Base-by-base conservation (phyloP, 2,888 invertebrate species). In the Ornithoptera priamus region DNA sequence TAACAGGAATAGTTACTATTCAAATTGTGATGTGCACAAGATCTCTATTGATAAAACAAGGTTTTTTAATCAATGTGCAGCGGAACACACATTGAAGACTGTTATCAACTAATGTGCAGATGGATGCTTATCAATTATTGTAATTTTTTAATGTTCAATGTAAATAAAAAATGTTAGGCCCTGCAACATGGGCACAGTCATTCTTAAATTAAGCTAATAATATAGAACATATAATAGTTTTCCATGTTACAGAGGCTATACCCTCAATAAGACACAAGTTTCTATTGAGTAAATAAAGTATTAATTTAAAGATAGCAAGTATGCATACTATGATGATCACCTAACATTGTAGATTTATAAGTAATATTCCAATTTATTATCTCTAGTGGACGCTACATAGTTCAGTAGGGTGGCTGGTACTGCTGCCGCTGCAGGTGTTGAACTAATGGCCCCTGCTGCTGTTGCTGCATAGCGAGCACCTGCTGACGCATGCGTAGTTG, bases 401-500 rank as follows among this genome's bases (percentile, higher is more conserved):
- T 18, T 50, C 20, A 92, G 75, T 92, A 92, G 0, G 89, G 92
- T 70, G 91, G 89, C 68, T 89, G 92, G 73, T 93, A 93, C 74
- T 92, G 93, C 73, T 90, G 91, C 10, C 91, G 80, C 74, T 90
- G 91, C 65, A 92, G 75, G 72, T 93, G 92, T 70, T 91, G 92
- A 62, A 89, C 90, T 58, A 94, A 93, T 61, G 94, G 94, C 8
- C 93, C 93, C 72, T 93, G 95, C 78, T 93, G 92, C 79, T 94
- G 82, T 79, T 95, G 70, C 76, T 95, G 95, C 92, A 95, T 94
- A 39, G 93, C 93, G 76, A 96, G 85, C 93, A 96, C 94, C 83
- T 96, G 96, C 78, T 95, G 95, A 42, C 95, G 93, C 92, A 95
- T 94, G 71, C 95, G 93, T 77, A 94, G 93, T 76, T 88, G 93